Percentiles rank a stretch among this genome's conserved stretches.
These are phyloP conservation scores for Apocheima hispidaria DNA, from an alignment of 2,888 invertebrate genomes.

Conservation along the genomic window DNA sequence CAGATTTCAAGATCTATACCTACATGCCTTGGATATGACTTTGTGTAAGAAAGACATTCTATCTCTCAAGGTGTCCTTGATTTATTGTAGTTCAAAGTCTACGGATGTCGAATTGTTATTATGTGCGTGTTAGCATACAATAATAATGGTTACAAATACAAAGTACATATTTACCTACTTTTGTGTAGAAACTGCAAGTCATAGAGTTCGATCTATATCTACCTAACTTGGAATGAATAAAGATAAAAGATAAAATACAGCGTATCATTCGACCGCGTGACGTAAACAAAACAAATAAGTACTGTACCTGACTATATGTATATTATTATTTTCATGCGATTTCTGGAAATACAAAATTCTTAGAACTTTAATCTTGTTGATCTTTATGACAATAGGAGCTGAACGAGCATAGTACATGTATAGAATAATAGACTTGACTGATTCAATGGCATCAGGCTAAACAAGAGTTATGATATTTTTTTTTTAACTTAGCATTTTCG, in stretches of 20 bases:
- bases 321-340: background rate
- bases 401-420: background rate
- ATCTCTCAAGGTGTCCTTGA: background rate
- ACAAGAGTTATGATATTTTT: too few relatives aligned
- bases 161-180: constrained; percentile 1
- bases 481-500: too few relatives aligned
- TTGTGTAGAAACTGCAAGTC: constrained; percentile 3
- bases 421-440: too few relatives aligned
- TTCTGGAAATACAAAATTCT: background rate
- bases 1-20: too few relatives aligned
- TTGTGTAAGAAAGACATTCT: background rate
- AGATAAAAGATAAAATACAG: constrained; percentile 26
- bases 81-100: background rate
- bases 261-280: constrained; percentile 11
- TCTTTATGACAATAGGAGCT: background rate
- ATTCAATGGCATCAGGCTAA: too few relatives aligned
- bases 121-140: constrained; percentile 3
- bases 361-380: background rate
- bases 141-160: background rate
- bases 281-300: constrained; percentile 27
- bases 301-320: constrained; percentile 2
- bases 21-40: too few relatives aligned
- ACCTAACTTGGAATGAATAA: constrained; percentile 4
- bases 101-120: background rate
- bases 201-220: constrained; percentile 5